phyloP scores from a whole-genome alignment of 1,140 invertebrate species.

The Akabosia matsudoensis region DNA sequence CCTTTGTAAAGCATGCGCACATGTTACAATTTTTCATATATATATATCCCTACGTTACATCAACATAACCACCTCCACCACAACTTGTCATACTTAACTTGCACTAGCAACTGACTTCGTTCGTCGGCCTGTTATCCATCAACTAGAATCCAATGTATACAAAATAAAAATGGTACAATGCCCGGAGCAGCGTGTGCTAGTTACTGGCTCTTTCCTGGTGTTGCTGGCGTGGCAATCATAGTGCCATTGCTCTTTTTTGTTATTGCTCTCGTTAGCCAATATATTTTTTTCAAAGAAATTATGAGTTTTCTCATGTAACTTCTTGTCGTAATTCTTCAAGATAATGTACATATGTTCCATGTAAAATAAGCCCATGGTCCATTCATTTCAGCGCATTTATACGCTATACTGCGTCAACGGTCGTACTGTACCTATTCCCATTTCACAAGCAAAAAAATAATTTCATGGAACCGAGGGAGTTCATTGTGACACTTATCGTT shows the following conservation, averaged over 20 bases:
- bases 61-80: neutral
- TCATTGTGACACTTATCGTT: slow-evolving; percentile 10
- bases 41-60: too few species aligned
- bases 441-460: too few species aligned
- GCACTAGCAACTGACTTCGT: neutral
- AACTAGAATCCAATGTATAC: neutral
- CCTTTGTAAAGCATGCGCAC: neutral
- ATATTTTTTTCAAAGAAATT: too few species aligned
- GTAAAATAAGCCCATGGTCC: neutral
- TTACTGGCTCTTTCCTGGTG: neutral
- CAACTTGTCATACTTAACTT: slow-evolving; percentile 7
- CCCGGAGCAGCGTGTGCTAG: slow-evolving; percentile 14
- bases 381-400: neutral
- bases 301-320: too few species aligned
- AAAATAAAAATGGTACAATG: slow-evolving; percentile 16
- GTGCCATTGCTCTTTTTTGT: slow-evolving; percentile 21
- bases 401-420: neutral
- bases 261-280: neutral
- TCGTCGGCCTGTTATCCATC: neutral
- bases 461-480: neutral
- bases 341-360: neutral
- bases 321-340: neutral
- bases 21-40: neutral
- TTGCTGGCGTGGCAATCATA: neutral
- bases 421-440: too few species aligned